A percentile compares a stretch with the other conserved stretches of the same genome.
Evolutionary conservation across 2,113 vertebrate species (phyloP).

Genomic region (Accipiter virgatus): DNA sequence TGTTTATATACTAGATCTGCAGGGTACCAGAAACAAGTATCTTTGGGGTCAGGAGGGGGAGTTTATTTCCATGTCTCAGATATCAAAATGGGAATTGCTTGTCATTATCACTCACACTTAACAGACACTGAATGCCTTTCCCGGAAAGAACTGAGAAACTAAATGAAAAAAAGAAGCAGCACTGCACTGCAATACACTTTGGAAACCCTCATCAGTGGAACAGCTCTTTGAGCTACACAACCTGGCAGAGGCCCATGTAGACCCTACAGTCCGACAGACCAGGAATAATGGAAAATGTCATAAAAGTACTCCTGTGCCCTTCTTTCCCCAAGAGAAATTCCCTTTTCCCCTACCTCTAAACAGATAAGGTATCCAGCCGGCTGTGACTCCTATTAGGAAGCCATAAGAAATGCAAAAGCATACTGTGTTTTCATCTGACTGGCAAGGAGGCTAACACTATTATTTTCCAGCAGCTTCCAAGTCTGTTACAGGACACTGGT

Average conservation of each 20-base stretch:
- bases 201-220: not conserved
- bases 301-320: not conserved
- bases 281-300: not conserved
- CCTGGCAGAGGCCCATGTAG: not conserved
- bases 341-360: not conserved
- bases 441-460: not conserved
- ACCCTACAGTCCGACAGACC: not conserved
- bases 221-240: not conserved
- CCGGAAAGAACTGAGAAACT: not conserved
- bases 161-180: not conserved
- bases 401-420: not conserved
- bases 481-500: not conserved
- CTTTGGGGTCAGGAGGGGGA: not conserved
- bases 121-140: not conserved
- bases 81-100: constrained; percentile 8
- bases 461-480: not conserved
- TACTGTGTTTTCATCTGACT: not conserved
- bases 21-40: not conserved
- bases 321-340: not conserved
- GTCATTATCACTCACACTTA: not conserved
- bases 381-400: not conserved
- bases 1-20: not conserved
- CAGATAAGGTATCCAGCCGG: not conserved
- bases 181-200: not conserved
- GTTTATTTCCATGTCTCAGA: not conserved